Evolutionary conservation across 2,888 invertebrate species (phyloP), one percentile per base, ranked within the genome.

Genomic region (Hirtodrosophila alboralis): DNA sequence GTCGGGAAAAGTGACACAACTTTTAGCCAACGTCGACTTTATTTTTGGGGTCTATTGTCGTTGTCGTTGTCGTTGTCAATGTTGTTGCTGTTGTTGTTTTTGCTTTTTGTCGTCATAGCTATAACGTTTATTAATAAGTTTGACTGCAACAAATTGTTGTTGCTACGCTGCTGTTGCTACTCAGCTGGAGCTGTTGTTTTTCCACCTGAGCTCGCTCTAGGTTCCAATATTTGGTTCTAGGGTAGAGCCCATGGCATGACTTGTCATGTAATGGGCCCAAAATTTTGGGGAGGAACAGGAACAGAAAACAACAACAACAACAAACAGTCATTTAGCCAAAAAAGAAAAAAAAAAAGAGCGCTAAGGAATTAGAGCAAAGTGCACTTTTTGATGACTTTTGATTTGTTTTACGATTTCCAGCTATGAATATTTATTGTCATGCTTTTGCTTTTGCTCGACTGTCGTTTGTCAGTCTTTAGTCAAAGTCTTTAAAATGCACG

Each of bases 361-460:
- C 38, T 27, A 51, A 74, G 64, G 61, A 85, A 79, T 85, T 79
- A 79, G 79, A 79, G 69, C 79, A 79, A 79, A 79, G 80, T 79
- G 79, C 79, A 79, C 74, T 85, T 79, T 83, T 85, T 79, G 86
- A 79, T 84, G 84, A 79, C 79, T 79, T 85, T 79, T 85, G 79
- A 79, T 79, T 79, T 79, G 79, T 79, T 79, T 79, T 85, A 79
- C 79, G 84, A 85, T 76, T 78, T 75, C 44, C 63, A 70, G 64
- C 83, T 78, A 84, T 74, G 87, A 86, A 86, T 86, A 86, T 81
- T 86, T 84, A 84, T 86, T 80, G 73, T 86, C 87, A 71, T 86
- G 78, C 68, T 58, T 57, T 75, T 49, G n/a, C 18, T 49, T 30
- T 18, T 36, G 45, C 36, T 57, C 27, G 40, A 8, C 33, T 43